Evolutionary conservation across 1,140 invertebrate species (phyloP), one percentile per base, ranked within the genome.

Genomic region (Cotesia glomerata): DNA sequence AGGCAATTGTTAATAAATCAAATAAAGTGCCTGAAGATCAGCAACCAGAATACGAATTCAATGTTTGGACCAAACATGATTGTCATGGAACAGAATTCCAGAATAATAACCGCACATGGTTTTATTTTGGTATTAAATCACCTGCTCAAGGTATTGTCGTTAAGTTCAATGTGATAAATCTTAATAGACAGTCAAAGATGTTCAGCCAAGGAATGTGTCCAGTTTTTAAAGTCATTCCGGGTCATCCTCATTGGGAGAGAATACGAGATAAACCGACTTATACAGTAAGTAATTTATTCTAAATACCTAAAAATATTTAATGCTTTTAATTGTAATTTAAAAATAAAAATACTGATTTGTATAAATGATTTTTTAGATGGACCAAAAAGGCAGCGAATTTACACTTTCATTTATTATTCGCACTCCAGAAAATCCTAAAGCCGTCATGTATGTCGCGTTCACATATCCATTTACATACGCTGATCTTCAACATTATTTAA

Each of bases 31-130:
- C 85, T 78, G 78, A 85, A 39, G 88, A 45, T 45, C 39, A 90
- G 52, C 79, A 81, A 56, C 88, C 89, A 32, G 92, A 95, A 79
- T 91, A 91, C 88, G 95, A 97, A 84, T 96, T 95, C 82, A 95
- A 97, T 86, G 83, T 97, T 18, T 97, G 95, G 95, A 97, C 95
- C 2, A 91, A 91, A 75, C 94, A 94, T 2, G 96, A 97, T 84
- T 96, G 95, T 88, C 91, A 90, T 73, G 95, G 94, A 35, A 96
- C 95, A 9, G 91, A 93, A 79, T 97, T 91, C 90, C 94, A 97
- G 86, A 97, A 97, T 89, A 92, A 91, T 18, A 97, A 97, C 81
- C 90, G 95, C 74, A 96, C 95, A 2, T 98, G 96, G 96, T 98
- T 98, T 88, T 93, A 96, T 82, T 98, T 98, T 90, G 94, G 94